These are phyloP conservation scores for Calephelis nemesis DNA, from an alignment of 1,140 invertebrate species.

Conservation along the genomic window DNA sequence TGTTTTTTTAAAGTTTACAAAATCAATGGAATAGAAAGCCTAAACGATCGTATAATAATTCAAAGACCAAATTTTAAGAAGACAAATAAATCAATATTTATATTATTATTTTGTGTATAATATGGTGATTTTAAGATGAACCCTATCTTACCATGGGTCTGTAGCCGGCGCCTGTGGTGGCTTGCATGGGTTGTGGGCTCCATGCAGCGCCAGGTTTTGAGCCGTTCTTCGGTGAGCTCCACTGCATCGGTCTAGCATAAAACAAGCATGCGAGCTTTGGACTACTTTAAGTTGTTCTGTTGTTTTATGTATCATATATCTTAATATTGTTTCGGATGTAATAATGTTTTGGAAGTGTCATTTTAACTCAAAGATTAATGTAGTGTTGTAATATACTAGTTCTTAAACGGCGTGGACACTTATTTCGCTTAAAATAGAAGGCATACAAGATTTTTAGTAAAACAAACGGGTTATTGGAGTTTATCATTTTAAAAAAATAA, in stretches of 20 bases:
- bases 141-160: slow-evolving; percentile 87
- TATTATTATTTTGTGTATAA: not conserved
- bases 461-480: no score
- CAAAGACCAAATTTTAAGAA: no score
- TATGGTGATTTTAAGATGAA: not conserved
- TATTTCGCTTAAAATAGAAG: no score
- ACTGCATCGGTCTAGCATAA: slow-evolving; percentile 85
- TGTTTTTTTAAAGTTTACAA: no score
- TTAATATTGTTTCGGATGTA: not conserved
- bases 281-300: slow-evolving; percentile 23
- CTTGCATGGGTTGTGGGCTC: slow-evolving; percentile 92
- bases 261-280: slow-evolving; percentile 34
- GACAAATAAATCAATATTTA: no score
- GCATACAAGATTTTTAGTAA: no score
- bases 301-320: not conserved
- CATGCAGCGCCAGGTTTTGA: slow-evolving; percentile 88
- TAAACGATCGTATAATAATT: no score
- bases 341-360: not conserved
- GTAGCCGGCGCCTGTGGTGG: slow-evolving; percentile 90
- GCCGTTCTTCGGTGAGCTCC: slow-evolving; percentile 92
- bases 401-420: no score
- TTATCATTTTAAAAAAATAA: no score
- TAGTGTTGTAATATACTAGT: no score
- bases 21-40: no score
- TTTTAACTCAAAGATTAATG: no score